These are phyloP conservation scores for Lutraria lutraria DNA, from an alignment of 2,888 invertebrate genomes.

Conservation along the genomic window DNA sequence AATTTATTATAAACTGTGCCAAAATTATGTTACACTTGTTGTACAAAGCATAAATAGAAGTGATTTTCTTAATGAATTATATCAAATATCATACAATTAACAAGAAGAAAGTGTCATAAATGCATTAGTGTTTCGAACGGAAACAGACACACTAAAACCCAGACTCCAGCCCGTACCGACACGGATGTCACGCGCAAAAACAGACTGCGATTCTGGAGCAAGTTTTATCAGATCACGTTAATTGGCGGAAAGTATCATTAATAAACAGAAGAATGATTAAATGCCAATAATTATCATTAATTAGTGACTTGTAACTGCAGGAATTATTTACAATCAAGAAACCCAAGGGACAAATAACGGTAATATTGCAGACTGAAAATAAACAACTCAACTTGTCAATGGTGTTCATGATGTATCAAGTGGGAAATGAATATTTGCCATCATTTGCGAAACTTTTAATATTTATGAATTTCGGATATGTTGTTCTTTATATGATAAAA, in stretches of 20 bases:
- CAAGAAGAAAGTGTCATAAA: not conserved
- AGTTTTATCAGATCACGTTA: slow-evolving; percentile 38
- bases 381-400: not conserved
- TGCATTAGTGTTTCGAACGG: not conserved
- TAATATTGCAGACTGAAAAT: not conserved
- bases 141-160: slow-evolving; percentile 21
- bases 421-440: not conserved
- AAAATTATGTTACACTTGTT: no score
- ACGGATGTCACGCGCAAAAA: slow-evolving; percentile 45
- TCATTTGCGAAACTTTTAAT: not conserved
- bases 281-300: slow-evolving; percentile 25
- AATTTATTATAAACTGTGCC: no score
- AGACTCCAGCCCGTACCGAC: slow-evolving; percentile 25
- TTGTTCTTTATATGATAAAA: no score
- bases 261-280: slow-evolving; percentile 33
- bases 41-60: not conserved
- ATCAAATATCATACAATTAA: not conserved
- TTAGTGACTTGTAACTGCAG: not conserved
- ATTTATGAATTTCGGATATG: no score
- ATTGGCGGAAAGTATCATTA: slow-evolving; percentile 36
- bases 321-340: not conserved
- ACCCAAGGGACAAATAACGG: not conserved
- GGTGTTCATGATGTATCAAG: not conserved
- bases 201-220: slow-evolving; percentile 36
- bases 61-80: not conserved